These are phyloP conservation scores for Macrobrachium rosenbergii DNA, from an alignment of 1,140 invertebrate genomes.

Conservation along the genomic window DNA sequence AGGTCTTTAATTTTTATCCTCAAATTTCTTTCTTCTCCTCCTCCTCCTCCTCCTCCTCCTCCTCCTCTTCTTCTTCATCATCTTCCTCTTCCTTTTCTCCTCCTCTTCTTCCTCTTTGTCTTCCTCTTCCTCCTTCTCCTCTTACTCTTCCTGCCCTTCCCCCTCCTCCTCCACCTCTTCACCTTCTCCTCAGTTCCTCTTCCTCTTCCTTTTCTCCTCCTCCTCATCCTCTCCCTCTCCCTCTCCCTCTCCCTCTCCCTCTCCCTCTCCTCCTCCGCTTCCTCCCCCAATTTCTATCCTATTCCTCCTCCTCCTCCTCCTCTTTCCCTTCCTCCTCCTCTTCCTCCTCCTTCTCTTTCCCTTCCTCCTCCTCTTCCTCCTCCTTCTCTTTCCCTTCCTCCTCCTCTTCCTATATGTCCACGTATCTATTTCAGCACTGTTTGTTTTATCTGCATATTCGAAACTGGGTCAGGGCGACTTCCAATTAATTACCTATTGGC, in stretches of 20 bases:
- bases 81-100: neutral
- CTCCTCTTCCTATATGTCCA: conserved; percentile 13
- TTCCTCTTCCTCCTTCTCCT: neutral
- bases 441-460: too few species aligned
- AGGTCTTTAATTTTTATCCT: too few species aligned
- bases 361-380: conserved; percentile 4
- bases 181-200: neutral
- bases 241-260: neutral
- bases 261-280: neutral
- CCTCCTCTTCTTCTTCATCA: neutral
- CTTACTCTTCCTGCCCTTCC: neutral
- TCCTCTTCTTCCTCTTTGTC: neutral
- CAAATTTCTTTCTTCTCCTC: too few species aligned
- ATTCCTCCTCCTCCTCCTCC: conserved; percentile 6
- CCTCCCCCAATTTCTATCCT: conserved; percentile 17
- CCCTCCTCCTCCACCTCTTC: neutral
- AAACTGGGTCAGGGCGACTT: too few species aligned
- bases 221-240: neutral
- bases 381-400: conserved; percentile 17
- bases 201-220: neutral
- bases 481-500: too few species aligned
- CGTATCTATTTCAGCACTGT: neutral
- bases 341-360: neutral
- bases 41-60: too few species aligned
- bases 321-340: neutral